phyloP scores from a whole-genome alignment of 2,888 invertebrate genomes.

The Osedax frankpressi region DNA sequence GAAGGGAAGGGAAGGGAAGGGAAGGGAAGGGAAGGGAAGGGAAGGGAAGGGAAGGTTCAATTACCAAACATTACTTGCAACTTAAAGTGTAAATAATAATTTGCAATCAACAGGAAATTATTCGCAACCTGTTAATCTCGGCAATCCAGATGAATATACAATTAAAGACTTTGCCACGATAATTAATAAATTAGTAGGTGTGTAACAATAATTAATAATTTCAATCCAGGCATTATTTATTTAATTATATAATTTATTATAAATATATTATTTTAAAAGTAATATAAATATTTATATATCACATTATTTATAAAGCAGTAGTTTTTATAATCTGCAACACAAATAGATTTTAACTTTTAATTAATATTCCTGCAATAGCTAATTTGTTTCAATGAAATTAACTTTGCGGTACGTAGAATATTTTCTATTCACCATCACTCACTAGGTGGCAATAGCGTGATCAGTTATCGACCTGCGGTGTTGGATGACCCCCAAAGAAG shows the following conservation, averaged over 20 bases:
- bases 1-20: too few species aligned
- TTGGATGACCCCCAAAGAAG: constrained; percentile 91
- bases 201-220: too few species aligned
- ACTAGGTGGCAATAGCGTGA: constrained; percentile 71
- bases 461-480: constrained; percentile 69
- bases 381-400: too few species aligned
- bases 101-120: constrained; percentile 66
- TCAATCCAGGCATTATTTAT: too few species aligned
- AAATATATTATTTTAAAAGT: too few species aligned
- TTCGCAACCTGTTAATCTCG: constrained; percentile 80
- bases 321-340: neutral
- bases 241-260: too few species aligned
- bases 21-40: too few species aligned
- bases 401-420: neutral
- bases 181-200: constrained; percentile 49
- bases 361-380: neutral
- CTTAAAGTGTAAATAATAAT: too few species aligned
- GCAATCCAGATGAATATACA: constrained; percentile 93
- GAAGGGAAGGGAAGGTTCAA: too few species aligned
- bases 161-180: constrained; percentile 61
- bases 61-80: too few species aligned
- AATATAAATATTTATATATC: too few species aligned
- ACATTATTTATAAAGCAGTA: too few species aligned
- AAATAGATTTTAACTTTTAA: neutral
- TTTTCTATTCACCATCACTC: constrained; percentile 13